Percentiles rank a stretch among this genome's conserved stretches.
Conservation (phyloP, 23 tunicate genomes). For the Aplidium turbinatum region DNA sequence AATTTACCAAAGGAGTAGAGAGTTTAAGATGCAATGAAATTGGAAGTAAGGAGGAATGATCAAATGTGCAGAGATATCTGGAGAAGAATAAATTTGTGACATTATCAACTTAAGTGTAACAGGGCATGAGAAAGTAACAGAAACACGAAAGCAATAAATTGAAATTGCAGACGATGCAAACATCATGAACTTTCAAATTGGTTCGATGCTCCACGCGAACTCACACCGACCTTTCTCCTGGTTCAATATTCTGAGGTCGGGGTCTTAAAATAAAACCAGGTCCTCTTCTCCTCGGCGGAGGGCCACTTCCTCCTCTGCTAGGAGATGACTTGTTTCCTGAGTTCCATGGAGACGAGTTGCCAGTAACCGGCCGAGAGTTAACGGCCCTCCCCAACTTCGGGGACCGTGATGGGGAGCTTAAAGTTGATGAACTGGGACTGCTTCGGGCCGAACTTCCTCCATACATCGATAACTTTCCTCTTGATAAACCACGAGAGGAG, state of each 20-base stretch:
- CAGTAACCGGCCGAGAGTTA: slow-evolving; percentile 57
- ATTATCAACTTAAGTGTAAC: no score
- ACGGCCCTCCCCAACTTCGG: slow-evolving; percentile 68
- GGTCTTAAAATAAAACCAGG: slow-evolving; percentile 94
- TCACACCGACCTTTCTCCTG: slow-evolving; percentile 87
- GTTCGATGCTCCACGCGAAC: no score
- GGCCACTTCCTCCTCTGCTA: slow-evolving; percentile 44
- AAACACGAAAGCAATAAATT: no score
- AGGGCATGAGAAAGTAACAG: no score
- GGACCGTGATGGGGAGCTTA: slow-evolving; percentile 79
- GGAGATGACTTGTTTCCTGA: slow-evolving; percentile 23
- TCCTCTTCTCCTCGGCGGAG: slow-evolving; percentile 75
- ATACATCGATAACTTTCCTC: slow-evolving; percentile 5
- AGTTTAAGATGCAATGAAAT: no score
- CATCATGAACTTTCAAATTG: no score
- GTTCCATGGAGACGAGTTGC: slow-evolving; percentile 40
- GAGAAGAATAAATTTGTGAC: no score
- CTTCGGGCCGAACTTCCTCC: slow-evolving; percentile 19
- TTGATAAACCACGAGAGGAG: slow-evolving; percentile 33
- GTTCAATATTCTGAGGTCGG: slow-evolving; percentile 62
- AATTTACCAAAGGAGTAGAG: no score
- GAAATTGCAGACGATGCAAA: no score
- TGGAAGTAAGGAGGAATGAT: no score
- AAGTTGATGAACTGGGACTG: slow-evolving; percentile 64
- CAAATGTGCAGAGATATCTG: no score